Percentiles rank a stretch among this genome's conserved stretches.
Conservation (phyloP, 2,113 vertebrate genomes). For the Anseranas semipalmata region DNA sequence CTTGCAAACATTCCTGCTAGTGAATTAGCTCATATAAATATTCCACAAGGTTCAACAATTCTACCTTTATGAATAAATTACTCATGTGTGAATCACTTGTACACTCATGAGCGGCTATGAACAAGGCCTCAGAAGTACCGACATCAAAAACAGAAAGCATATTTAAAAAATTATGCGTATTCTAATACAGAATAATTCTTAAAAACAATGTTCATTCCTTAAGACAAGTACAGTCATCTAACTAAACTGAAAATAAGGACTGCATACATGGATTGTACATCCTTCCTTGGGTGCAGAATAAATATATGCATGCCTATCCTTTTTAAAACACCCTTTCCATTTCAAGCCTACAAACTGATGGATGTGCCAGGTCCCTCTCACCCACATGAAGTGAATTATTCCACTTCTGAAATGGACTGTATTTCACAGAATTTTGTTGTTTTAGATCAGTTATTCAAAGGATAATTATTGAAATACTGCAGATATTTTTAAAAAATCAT, state of each 20-base stretch:
- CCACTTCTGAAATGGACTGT: neutral
- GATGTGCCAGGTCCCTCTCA: neutral
- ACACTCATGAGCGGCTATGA: neutral
- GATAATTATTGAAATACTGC: neutral
- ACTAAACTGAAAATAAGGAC: neutral
- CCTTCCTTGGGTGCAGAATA: neutral
- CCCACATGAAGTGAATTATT: neutral
- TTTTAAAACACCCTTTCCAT: neutral
- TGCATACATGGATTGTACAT: neutral
- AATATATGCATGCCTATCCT: neutral
- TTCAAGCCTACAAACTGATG: neutral
- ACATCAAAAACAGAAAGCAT: neutral
- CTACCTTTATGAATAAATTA: neutral
- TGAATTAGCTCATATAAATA: neutral
- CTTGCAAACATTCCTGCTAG: neutral
- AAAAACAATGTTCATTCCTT: neutral
- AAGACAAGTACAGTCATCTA: slow-evolving; percentile 9
- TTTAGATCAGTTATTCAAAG: neutral
- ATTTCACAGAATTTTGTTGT: neutral
- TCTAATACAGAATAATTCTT: neutral
- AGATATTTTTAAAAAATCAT: neutral
- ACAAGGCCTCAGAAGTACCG: neutral
- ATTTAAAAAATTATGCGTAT: neutral
- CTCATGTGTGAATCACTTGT: neutral
- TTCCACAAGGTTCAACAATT: neutral